Evolutionary conservation across 2,888 invertebrate species (phyloP).

Genomic region (Sinentomon sp.): DNA sequence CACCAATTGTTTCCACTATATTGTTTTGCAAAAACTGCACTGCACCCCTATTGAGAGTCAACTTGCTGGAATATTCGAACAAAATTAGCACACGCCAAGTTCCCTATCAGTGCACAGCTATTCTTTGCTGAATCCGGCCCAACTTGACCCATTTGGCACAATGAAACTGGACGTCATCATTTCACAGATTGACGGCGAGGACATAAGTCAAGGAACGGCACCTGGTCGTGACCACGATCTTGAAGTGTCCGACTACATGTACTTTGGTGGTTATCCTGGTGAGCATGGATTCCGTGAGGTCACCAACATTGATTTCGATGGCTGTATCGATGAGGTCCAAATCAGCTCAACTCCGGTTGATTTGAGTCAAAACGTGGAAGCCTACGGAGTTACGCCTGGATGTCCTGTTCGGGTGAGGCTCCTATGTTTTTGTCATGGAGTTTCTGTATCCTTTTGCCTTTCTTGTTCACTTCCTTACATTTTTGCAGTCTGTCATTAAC

Average conservation of each 20-base stretch:
- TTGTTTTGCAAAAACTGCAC: too few species aligned
- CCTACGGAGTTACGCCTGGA: conserved; percentile 56
- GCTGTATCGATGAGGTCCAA: conserved; percentile 61
- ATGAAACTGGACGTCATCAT: too few species aligned
- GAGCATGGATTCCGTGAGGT: conserved; percentile 35
- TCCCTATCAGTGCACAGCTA: too few species aligned
- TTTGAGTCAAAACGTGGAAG: conserved; percentile 43
- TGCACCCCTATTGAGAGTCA: too few species aligned
- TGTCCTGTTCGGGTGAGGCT: conserved; percentile 48
- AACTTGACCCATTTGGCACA: too few species aligned
- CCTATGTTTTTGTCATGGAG: neutral
- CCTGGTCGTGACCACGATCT: conserved; percentile 22
- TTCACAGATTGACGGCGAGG: conserved; percentile 18
- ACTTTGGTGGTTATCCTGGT: conserved; percentile 61
- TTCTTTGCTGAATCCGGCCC: too few species aligned
- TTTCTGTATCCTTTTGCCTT: conserved; percentile 2
- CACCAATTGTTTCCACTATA: too few species aligned
- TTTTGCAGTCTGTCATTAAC: too few species aligned
- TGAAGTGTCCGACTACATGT: conserved; percentile 38
- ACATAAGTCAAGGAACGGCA: conserved; percentile 18
- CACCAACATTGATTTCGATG: conserved; percentile 54
- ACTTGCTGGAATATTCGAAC: too few species aligned
- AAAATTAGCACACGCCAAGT: too few species aligned
- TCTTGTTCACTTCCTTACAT: neutral
- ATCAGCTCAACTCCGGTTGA: conserved; percentile 49